A percentile compares a stretch with the other conserved stretches of the same genome.
These are phyloP conservation scores for Syritta pipiens DNA, from an alignment of 2,888 invertebrate genomes.

Conservation along the genomic window DNA sequence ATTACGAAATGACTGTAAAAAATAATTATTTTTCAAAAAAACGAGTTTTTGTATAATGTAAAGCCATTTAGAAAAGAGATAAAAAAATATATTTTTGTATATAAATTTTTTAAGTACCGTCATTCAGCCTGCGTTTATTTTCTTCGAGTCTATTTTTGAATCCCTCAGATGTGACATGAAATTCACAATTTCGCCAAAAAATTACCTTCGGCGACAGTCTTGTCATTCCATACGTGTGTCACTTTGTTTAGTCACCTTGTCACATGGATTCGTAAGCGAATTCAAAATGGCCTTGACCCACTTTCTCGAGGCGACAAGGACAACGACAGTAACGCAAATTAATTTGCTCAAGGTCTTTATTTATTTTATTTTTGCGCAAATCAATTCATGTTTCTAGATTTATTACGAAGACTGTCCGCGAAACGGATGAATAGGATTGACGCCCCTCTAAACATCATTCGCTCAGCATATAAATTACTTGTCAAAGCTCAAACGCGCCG, in stretches of 20 bases:
- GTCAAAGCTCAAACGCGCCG: slow-evolving; percentile 35
- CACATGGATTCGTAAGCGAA: slow-evolving; percentile 19
- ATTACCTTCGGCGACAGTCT: too few relatives aligned
- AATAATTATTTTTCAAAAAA: slow-evolving; percentile 9
- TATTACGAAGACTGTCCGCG: slow-evolving; percentile 17
- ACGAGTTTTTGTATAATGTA: slow-evolving; percentile 48
- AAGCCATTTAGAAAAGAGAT: too few relatives aligned
- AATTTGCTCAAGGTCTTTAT: slow-evolving; percentile 26
- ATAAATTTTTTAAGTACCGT: too few relatives aligned
- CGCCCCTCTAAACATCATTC: slow-evolving; percentile 20
- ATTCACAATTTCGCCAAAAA: too few relatives aligned
- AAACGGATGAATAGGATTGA: slow-evolving; percentile 41
- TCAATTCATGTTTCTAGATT: slow-evolving; percentile 20
- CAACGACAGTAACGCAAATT: slow-evolving; percentile 52
- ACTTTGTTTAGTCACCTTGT: slow-evolving; percentile 12
- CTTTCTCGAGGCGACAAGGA: slow-evolving; percentile 33
- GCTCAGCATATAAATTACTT: slow-evolving; percentile 19
- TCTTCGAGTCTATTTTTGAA: too few relatives aligned
- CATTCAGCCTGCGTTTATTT: too few relatives aligned
- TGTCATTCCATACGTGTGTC: neutral
- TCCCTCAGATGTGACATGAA: too few relatives aligned
- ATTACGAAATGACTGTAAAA: slow-evolving; percentile 39
- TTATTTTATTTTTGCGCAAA: slow-evolving; percentile 22
- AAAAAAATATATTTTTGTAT: too few relatives aligned
- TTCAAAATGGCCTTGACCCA: slow-evolving; percentile 75